phyloP scores from a whole-genome alignment of 1,140 invertebrate genomes.

The Drosophila pectinifera region DNA sequence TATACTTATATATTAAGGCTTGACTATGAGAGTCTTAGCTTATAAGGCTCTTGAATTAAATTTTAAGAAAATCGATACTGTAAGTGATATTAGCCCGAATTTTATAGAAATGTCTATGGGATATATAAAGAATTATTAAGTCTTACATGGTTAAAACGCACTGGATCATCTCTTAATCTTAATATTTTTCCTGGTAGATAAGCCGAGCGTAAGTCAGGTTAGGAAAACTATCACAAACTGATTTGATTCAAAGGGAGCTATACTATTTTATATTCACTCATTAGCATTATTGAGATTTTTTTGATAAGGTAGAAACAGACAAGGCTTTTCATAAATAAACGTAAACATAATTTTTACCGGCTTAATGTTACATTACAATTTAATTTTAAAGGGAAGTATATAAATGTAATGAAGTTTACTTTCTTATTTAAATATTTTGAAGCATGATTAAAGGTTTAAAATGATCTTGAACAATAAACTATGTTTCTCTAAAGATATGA shows the following conservation, averaged over 20 bases:
- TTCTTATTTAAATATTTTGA: not conserved
- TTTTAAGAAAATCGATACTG: too few species aligned
- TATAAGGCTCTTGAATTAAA: too few species aligned
- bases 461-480: not conserved
- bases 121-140: not conserved
- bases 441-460: not conserved
- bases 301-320: constrained; percentile 7
- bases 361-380: too few species aligned
- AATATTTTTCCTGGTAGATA: not conserved
- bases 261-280: not conserved
- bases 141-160: constrained; percentile 4
- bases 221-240: constrained; percentile 15
- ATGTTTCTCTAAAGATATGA: not conserved
- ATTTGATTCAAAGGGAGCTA: not conserved
- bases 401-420: too few species aligned
- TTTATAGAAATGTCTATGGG: not conserved
- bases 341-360: too few species aligned
- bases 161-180: not conserved
- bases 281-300: not conserved
- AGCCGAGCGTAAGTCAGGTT: not conserved
- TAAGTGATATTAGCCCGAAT: too few species aligned
- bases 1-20: too few species aligned
- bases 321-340: not conserved
- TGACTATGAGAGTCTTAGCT: not conserved
- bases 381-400: not conserved